Conservation (phyloP, 2,113 vertebrate species). For the Cairina moschata region DNA sequence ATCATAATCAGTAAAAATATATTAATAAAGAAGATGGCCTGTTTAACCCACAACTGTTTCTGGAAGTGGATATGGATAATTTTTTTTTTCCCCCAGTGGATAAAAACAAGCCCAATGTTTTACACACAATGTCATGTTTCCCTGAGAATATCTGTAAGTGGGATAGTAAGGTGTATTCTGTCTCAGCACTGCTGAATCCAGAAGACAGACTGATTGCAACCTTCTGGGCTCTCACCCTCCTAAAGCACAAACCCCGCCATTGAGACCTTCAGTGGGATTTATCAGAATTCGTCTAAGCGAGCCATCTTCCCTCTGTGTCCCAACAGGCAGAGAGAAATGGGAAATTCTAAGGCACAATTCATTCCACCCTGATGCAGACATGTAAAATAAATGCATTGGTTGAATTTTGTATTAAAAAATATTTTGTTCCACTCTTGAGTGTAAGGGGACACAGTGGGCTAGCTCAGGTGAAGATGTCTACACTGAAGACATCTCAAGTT, state of each 20-base stretch:
- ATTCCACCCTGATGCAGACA: neutral
- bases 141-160: neutral
- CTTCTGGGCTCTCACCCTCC: neutral
- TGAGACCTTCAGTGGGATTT: neutral
- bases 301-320: neutral
- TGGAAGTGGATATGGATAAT: neutral
- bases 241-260: neutral
- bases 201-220: neutral
- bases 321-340: neutral
- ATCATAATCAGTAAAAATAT: neutral
- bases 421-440: neutral
- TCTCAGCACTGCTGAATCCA: neutral
- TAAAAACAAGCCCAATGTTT: neutral
- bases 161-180: neutral
- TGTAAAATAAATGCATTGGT: neutral
- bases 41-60: neutral
- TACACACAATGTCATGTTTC: neutral
- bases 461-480: neutral
- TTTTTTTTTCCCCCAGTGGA: neutral
- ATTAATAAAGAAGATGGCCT: neutral
- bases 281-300: neutral
- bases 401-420: neutral
- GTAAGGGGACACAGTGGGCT: accelerated
- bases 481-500: neutral
- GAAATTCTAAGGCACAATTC: neutral